A percentile compares a stretch with the other conserved stretches of the same genome.
phyloP scores from a whole-genome alignment of 2,113 vertebrate genomes.

The Cettia cetti region DNA sequence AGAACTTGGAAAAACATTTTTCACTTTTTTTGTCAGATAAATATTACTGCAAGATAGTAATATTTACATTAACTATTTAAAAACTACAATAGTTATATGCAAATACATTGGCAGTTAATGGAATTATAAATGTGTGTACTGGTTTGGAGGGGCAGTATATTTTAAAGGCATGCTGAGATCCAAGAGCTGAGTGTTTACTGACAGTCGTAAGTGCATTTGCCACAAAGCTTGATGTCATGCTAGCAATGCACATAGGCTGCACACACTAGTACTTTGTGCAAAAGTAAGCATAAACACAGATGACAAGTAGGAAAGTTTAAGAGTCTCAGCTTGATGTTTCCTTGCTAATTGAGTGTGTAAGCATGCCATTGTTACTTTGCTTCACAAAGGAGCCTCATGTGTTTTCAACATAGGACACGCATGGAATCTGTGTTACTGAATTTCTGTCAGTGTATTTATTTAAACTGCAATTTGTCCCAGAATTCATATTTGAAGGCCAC shows the following conservation, averaged over 20 bases:
- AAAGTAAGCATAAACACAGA: not conserved
- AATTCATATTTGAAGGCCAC: not conserved
- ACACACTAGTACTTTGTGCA: not conserved
- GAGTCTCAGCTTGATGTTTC: not conserved
- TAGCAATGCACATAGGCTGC: not conserved
- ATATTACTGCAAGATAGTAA: not conserved
- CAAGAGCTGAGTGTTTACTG: not conserved
- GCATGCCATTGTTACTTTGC: not conserved
- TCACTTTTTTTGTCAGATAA: not conserved
- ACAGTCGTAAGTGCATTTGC: not conserved
- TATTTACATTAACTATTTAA: too few species aligned
- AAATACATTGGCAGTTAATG: not conserved
- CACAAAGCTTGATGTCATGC: not conserved
- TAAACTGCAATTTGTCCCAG: not conserved
- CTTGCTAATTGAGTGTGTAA: not conserved
- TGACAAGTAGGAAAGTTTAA: not conserved
- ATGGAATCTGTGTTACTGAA: not conserved
- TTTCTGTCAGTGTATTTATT: not conserved
- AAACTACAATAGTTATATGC: not conserved
- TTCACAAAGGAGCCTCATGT: not conserved
- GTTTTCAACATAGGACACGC: not conserved
- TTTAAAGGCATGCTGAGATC: not conserved
- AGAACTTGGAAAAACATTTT: not conserved
- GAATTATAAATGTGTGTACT: not conserved
- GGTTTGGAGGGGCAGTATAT: not conserved